Evolutionary conservation across 2,113 vertebrate species (phyloP).

Genomic region (Gasterosteus nipponicus): DNA sequence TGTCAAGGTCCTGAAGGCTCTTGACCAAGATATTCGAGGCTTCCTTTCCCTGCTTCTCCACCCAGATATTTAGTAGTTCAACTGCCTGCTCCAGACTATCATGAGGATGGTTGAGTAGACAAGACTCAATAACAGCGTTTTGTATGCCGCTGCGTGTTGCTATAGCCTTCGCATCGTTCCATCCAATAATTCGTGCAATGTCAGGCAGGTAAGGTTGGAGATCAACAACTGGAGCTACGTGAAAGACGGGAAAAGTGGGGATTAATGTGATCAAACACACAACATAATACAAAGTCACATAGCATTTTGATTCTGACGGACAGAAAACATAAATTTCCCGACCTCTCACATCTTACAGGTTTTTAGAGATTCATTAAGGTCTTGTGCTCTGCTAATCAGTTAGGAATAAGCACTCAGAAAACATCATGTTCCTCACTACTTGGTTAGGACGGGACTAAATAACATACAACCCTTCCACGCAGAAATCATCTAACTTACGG

Average conservation of each 20-base stretch:
- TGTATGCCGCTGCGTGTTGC: background rate
- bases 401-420: background rate
- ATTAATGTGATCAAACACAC: background rate
- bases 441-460: background rate
- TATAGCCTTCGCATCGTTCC: slow-evolving; percentile 35
- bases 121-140: rapidly evolving
- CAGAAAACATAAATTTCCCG: background rate
- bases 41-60: background rate
- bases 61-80: background rate
- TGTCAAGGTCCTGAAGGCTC: rapidly evolving
- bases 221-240: background rate
- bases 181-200: slow-evolving; percentile 34
- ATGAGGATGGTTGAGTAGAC: rapidly evolving
- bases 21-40: background rate
- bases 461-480: background rate
- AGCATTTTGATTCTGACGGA: background rate
- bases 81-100: background rate
- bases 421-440: background rate
- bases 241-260: background rate
- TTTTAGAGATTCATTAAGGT: background rate
- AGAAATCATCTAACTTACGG: background rate
- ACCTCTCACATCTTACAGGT: background rate
- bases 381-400: background rate
- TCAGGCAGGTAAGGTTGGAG: slow-evolving; percentile 14
- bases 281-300: background rate